Evolutionary conservation across 1,140 invertebrate species (phyloP), one percentile per base, ranked within the genome.

Genomic region (Aphelinus atriplicis): DNA sequence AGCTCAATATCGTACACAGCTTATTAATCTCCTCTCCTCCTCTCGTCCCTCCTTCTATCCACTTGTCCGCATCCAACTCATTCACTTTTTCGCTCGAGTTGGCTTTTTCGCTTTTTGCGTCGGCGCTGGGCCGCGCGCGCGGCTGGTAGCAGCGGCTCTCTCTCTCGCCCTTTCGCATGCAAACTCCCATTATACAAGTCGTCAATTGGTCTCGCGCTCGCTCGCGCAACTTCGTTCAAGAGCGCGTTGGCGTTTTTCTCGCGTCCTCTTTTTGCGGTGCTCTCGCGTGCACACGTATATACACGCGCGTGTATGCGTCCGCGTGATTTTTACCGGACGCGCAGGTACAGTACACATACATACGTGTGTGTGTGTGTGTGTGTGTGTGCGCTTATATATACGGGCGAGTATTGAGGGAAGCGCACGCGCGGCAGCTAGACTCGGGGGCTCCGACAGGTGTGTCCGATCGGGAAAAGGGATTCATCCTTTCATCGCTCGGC

Each of bases 401-500:
- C 26, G 26, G 26, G 26, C 26, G 26, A 26, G 26, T 26, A 63
- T 63, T 71, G 6, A 48, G 9, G 43, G 60, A 47, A 9, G 26
- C 26, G 48, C 47, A 42, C 48, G 42, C 48, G 47, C 43, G 43
- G 7, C 43, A 10, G 48, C 42, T 9, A 9, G n/a, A 63, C 42
- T 10, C 58, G 26, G 26, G 7, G n/a, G 2, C 1, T 2, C 43
- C 9, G 56, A 67, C 71, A 66, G 64, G 71, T 73, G 63, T 61
- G 47, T 73, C 64, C 71, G 56, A 57, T 57, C 55, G 62, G 55
- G 53, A 72, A 67, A 73, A 56, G 56, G 42, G 64, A 66, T 73
- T 73, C 71, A 55, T 61, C 71, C 56, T 67, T 73, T 73, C 53
- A 72, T 64, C 71, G 53, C 63, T 53, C 48, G 4, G 10, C 42